Conservation (phyloP, 2,888 invertebrate genomes). For the Diarsia dahlii region DNA sequence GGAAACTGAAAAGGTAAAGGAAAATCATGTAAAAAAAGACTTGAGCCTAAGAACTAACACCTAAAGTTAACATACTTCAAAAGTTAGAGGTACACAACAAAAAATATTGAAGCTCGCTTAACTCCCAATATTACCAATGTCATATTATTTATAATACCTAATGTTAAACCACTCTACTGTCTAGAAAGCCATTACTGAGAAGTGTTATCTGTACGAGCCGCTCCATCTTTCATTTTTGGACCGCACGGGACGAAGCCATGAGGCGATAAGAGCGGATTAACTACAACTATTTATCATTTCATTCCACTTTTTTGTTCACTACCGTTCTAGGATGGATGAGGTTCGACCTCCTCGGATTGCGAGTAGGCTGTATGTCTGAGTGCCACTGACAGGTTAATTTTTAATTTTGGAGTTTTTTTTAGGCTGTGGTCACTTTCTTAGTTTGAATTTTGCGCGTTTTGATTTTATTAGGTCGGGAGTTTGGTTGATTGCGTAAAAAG, state of each 20-base stretch:
- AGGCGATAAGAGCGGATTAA: conserved; percentile 89
- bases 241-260: conserved; percentile 86
- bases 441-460: conserved; percentile 46
- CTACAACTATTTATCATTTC: conserved; percentile 89
- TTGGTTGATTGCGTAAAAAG: neutral
- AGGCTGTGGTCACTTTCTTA: conserved; percentile 20
- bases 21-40: conserved; percentile 1
- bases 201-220: conserved; percentile 83
- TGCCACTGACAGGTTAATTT: conserved; percentile 68
- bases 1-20: conserved; percentile 20
- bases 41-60: conserved; percentile 1
- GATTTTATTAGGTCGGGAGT: neutral
- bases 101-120: conserved; percentile 47
- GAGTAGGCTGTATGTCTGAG: conserved; percentile 65
- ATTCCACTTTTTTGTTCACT: conserved; percentile 86
- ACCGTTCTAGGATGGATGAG: conserved; percentile 82
- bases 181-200: conserved; percentile 84
- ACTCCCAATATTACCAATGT: conserved; percentile 56
- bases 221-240: conserved; percentile 90
- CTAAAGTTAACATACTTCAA: neutral
- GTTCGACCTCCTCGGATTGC: conserved; percentile 78
- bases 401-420: conserved; percentile 40
- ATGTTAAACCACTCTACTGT: conserved; percentile 73
- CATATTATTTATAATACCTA: conserved; percentile 68
- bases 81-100: conserved; percentile 5